Evolutionary conservation across 1,140 invertebrate species (phyloP).

Genomic region (Pollicipes pollicipes): DNA sequence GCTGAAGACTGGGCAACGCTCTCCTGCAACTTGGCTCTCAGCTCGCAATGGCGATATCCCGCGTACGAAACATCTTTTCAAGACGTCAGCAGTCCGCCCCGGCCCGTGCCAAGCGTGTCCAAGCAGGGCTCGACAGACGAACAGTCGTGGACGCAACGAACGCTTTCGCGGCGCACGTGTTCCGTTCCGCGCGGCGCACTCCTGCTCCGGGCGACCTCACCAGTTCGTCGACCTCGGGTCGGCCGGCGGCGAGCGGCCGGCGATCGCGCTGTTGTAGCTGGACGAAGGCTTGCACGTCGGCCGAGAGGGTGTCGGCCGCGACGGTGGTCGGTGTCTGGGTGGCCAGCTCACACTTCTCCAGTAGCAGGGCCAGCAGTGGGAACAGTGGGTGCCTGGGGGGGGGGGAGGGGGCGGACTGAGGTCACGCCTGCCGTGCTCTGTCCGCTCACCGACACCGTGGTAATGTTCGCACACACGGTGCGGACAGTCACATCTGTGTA

Average conservation of each 20-base stretch:
- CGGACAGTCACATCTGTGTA: no score
- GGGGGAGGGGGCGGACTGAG: not conserved
- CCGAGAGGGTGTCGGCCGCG: slow-evolving; percentile 76
- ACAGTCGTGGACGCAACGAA: no score
- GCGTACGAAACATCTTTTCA: no score
- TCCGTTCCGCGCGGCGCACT: not conserved
- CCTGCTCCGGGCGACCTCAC: slow-evolving; percentile 32
- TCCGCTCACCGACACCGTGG: no score
- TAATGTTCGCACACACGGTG: no score
- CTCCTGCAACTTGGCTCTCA: no score
- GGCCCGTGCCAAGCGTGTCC: no score
- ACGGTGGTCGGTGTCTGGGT: slow-evolving; percentile 72
- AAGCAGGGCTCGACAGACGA: no score
- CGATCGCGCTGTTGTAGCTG: slow-evolving; percentile 70
- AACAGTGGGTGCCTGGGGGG: slow-evolving; percentile 75
- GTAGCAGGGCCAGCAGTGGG: slow-evolving; percentile 74
- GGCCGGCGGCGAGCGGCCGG: slow-evolving; percentile 68
- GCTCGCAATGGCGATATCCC: no score
- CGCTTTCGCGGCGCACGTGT: no score
- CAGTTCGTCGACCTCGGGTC: slow-evolving; percentile 81
- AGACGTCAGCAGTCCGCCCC: no score
- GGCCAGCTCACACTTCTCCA: slow-evolving; percentile 93
- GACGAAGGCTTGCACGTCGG: slow-evolving; percentile 63
- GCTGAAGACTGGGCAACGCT: no score
- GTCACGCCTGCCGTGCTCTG: slow-evolving; percentile 10